Conservation (phyloP, 2,113 vertebrate species). For the Tapirus terrestris region DNA sequence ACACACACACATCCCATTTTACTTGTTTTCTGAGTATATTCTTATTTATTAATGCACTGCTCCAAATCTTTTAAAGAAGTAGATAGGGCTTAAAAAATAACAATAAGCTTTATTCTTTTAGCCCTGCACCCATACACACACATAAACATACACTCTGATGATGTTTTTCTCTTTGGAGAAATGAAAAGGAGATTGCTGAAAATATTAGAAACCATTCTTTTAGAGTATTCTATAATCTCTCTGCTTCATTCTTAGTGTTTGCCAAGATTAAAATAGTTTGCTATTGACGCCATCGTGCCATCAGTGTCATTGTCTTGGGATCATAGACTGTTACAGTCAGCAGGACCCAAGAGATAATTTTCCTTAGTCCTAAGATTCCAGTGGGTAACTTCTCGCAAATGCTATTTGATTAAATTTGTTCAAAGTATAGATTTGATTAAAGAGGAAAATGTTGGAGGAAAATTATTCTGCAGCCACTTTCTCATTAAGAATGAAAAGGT, state of each 20-base stretch:
- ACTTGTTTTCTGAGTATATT: slow-evolving; percentile 9
- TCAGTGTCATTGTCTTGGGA: slow-evolving; percentile 61
- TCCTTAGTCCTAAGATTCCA: slow-evolving; percentile 52
- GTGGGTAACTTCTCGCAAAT: slow-evolving; percentile 64
- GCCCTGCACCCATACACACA: neutral
- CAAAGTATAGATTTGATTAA: slow-evolving; percentile 78
- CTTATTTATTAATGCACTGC: slow-evolving; percentile 9
- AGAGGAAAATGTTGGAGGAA: slow-evolving; percentile 65
- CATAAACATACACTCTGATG: neutral
- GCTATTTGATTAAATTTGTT: slow-evolving; percentile 76
- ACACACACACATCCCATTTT: neutral
- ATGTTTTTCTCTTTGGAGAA: slow-evolving; percentile 50
- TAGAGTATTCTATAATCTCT: neutral
- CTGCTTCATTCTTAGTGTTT: slow-evolving; percentile 34
- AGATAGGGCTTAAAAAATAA: neutral
- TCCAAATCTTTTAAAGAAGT: slow-evolving; percentile 33
- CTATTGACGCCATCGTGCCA: neutral
- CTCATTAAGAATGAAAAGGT: slow-evolving; percentile 78
- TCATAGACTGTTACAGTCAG: slow-evolving; percentile 62
- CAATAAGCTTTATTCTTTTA: slow-evolving; percentile 32
- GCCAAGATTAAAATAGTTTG: slow-evolving; percentile 50
- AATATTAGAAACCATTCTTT: slow-evolving; percentile 28
- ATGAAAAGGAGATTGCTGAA: slow-evolving; percentile 34
- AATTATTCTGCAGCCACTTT: slow-evolving; percentile 74
- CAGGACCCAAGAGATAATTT: slow-evolving; percentile 65